Evolutionary conservation across 2,888 invertebrate genomes (phyloP), one percentile per base, ranked within the genome.

Genomic region (Hirtodrosophila histrioides): DNA sequence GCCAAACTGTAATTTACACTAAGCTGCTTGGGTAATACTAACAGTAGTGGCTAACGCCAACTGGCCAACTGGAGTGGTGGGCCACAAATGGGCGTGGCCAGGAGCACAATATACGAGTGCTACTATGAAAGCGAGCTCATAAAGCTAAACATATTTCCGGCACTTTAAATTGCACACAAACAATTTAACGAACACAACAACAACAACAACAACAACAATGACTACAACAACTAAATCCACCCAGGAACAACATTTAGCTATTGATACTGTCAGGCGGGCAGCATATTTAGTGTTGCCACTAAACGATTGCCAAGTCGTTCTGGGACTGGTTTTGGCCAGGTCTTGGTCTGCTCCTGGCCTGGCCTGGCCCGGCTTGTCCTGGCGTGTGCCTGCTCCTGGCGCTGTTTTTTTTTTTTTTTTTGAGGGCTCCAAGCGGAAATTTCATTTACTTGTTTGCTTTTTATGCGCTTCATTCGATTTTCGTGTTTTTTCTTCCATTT

Each of bases 401-500:
- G 17, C 17, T 17, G 2, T 17, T 17, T 17, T 17, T 17, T 1
- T 17, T 17, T 1, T 17, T 17, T 17, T 17, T 17, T 1, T 17
- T 17, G 17, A 17, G 17, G 17, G 17, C 49, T 69, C 69, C 61
- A 46, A 83, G 69, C 84, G 84, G 84, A 88, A 88, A 84, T 84
- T 88, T 88, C 83, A 86, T 84, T 84, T 88, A 66, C 68, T 86
- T 86, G 83, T 87, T 87, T 88, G 72, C 79, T 69, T 72, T 78
- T 71, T 62, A 64, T 57, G 61, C 63, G 57, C 66, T 70, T 62
- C 57, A 78, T 71, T 83, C 74, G 71, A 36, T 57, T 69, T 65
- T 33, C 41, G 35, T 27, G 54, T 57, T 48, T 41, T 44, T 37
- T 27, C 23, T 56, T 24, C 36, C 10, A 17, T 39, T 55, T 61